Percentiles rank a stretch among this genome's conserved stretches.
Evolutionary conservation across 2,888 invertebrate species (phyloP).

Genomic region (Hyalella azteca): DNA sequence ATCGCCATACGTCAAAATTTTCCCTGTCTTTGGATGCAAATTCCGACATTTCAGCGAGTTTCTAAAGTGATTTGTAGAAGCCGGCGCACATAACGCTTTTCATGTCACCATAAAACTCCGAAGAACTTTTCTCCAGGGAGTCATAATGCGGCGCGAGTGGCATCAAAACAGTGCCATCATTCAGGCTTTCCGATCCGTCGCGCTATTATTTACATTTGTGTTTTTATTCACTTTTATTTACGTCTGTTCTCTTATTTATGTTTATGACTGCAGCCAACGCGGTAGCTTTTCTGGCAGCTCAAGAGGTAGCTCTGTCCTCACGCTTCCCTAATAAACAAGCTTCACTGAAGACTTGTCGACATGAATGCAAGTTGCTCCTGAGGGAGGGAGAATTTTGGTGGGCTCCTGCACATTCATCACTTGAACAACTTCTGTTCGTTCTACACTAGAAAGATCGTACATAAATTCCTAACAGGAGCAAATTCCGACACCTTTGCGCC

Average conservation of each 20-base stretch:
- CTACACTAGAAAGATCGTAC: too few species aligned
- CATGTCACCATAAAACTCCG: slow-evolving; percentile 17
- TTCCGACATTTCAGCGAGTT: slow-evolving; percentile 4
- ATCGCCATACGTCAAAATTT: neutral
- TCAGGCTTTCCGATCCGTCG: slow-evolving; percentile 24
- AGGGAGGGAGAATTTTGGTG: too few species aligned
- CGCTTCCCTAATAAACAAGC: neutral
- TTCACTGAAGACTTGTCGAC: neutral
- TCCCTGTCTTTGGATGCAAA: slow-evolving; percentile 12
- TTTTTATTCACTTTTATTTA: too few species aligned
- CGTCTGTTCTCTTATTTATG: too few species aligned
- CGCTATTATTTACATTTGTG: slow-evolving; percentile 24
- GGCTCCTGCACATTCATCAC: too few species aligned
- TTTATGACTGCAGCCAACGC: too few species aligned
- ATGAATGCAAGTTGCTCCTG: too few species aligned
- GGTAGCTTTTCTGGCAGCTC: too few species aligned
- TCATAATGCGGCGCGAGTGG: slow-evolving; percentile 9
- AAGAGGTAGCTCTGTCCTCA: too few species aligned
- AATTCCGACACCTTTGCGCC: too few species aligned
- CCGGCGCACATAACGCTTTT: slow-evolving; percentile 1
- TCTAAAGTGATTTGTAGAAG: slow-evolving; percentile 22
- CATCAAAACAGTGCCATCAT: slow-evolving; percentile 27
- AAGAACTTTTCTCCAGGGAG: slow-evolving; percentile 15
- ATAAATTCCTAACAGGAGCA: too few species aligned
- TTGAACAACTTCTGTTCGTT: too few species aligned